These are phyloP conservation scores for Puffinus mauretanicus DNA, from an alignment of 2,113 vertebrate species.

Conservation along the genomic window DNA sequence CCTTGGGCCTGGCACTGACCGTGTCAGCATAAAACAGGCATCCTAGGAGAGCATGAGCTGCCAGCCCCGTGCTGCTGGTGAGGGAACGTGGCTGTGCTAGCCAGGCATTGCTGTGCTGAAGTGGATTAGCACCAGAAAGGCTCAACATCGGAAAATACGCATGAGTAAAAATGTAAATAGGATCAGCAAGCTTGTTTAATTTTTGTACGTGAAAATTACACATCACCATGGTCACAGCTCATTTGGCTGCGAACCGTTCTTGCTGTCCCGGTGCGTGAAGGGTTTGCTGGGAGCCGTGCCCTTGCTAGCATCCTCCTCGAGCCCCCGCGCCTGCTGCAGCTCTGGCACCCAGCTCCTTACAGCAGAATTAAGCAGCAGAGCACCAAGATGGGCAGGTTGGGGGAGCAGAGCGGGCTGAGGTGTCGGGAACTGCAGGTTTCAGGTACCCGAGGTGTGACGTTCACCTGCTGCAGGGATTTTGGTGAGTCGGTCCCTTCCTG, in stretches of 20 bases:
- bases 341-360: background rate
- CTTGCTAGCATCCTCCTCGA: background rate
- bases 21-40: background rate
- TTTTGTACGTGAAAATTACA: background rate
- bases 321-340: background rate
- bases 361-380: background rate
- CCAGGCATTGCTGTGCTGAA: background rate
- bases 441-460: accelerated
- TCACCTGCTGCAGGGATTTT: background rate
- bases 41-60: background rate
- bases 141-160: background rate
- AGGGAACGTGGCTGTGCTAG: background rate
- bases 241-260: accelerated
- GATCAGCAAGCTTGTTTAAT: background rate
- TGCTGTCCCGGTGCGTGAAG: background rate
- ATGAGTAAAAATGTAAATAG: background rate
- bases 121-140: background rate
- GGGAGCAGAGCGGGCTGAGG: background rate
- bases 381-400: background rate
- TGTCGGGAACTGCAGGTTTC: background rate
- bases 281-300: background rate
- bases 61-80: background rate
- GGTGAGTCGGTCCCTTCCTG: background rate
- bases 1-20: background rate
- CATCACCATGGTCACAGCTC: background rate